Base-by-base conservation (phyloP, 2,113 vertebrate genomes). In the Heloderma charlesbogerti region DNA sequence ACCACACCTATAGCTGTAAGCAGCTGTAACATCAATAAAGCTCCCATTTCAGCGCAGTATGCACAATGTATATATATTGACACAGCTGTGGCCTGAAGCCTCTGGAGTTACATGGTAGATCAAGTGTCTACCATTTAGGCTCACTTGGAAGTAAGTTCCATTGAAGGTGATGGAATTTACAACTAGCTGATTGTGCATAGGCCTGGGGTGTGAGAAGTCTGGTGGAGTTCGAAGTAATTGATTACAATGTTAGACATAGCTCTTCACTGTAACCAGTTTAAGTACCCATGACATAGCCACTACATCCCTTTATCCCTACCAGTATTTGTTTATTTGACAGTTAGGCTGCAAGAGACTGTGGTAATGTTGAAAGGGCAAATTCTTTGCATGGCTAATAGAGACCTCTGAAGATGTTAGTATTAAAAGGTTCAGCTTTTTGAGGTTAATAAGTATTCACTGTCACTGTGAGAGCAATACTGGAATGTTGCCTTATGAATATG, bases 201-300 rank as follows among this genome's bases (percentile, higher is more conserved):
- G 22, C 22, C 37, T 2, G 15, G n/a, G 8, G 54, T 37, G 22
- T 40, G 81, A 83, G 81, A 83, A 27, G 80, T 69, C 89, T 77
- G 48, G 48, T 77, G 71, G 93, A 93, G 69, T 77, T 79, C 54
- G 82, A 29, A 90, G 87, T n/a, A 87, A 92, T 94, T 60, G 43
- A 81, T 79, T 81, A 29, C 27, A 88, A 9, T 67, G 31, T n/a
- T 69, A 31, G 71, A 8, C 9, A 66, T 43, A 31, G 43, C 78
- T 69, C 9, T 51, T 43, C 34, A 45, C 69, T 69, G 34, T 84
- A 2, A 4, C 48, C 48, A 89, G 63, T 92, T 74, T n/a, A 92
- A 40, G 82, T 20, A 40, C 8, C 51, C 5, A 31, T 43, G 43
- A 69, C 51, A 86, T 86, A 40, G 40, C 67, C n/a, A 80, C 57